Percentiles rank a stretch among this genome's conserved stretches.
phyloP scores from a whole-genome alignment of 2,888 invertebrate genomes.

The Schrankia costaestrigalis region DNA sequence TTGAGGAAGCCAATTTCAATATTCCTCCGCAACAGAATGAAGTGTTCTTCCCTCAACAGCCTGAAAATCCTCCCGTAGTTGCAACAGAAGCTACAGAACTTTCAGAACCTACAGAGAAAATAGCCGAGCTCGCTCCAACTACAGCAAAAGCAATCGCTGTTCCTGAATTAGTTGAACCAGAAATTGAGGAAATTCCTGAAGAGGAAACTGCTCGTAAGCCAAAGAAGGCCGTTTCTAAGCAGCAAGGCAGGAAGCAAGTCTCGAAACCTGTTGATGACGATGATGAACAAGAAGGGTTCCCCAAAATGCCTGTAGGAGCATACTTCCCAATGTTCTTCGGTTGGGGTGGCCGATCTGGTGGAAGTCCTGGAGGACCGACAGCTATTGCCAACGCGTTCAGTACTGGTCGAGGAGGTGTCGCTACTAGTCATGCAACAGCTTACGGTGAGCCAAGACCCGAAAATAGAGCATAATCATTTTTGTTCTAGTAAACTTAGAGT shows the following conservation, averaged over 20 bases:
- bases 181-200: slow-evolving; percentile 61
- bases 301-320: slow-evolving; percentile 75
- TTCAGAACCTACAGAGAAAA: slow-evolving; percentile 57
- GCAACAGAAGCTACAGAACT: slow-evolving; percentile 53
- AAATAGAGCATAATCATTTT: slow-evolving; percentile 39
- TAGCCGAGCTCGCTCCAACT: slow-evolving; percentile 46
- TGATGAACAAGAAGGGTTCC: slow-evolving; percentile 77
- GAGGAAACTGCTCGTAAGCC: slow-evolving; percentile 52
- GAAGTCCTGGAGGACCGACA: slow-evolving; percentile 76
- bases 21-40: slow-evolving; percentile 67
- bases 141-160: slow-evolving; percentile 46
- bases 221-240: slow-evolving; percentile 58
- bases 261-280: slow-evolving; percentile 62
- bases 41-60: slow-evolving; percentile 57
- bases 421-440: slow-evolving; percentile 86
- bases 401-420: slow-evolving; percentile 85
- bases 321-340: slow-evolving; percentile 86
- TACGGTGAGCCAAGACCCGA: slow-evolving; percentile 82
- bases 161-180: slow-evolving; percentile 62
- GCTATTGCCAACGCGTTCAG: slow-evolving; percentile 88
- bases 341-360: slow-evolving; percentile 60
- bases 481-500: slow-evolving; percentile 29
- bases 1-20: slow-evolving; percentile 48
- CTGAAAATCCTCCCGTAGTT: slow-evolving; percentile 42
- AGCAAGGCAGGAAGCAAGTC: slow-evolving; percentile 65